A percentile compares a stretch with the other conserved stretches of the same genome.
These are phyloP conservation scores for Panulirus ornatus DNA, from an alignment of 1,140 invertebrate genomes.

Conservation along the genomic window DNA sequence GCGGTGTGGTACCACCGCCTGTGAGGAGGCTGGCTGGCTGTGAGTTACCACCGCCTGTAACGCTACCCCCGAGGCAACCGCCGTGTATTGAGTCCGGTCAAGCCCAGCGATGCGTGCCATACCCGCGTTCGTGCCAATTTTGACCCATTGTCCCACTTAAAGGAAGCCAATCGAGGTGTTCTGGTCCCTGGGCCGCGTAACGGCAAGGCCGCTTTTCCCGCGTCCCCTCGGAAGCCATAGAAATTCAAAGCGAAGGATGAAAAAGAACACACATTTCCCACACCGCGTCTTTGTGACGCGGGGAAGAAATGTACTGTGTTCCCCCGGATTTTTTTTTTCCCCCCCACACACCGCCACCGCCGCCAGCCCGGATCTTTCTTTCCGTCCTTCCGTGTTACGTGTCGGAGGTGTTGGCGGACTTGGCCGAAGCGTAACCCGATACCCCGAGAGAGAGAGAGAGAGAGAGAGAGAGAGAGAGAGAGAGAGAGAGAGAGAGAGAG, in stretches of 20 bases:
- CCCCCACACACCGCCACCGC: background rate
- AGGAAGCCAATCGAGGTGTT: conserved; percentile 22
- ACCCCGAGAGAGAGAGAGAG: too few relatives aligned
- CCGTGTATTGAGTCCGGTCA: conserved; percentile 42
- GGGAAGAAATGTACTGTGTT: conserved; percentile 28
- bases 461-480: too few relatives aligned
- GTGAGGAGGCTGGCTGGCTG: background rate
- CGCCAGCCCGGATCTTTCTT: background rate
- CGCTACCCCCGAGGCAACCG: too few relatives aligned
- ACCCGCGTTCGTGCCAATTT: conserved; percentile 65
- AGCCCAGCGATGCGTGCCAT: conserved; percentile 55
- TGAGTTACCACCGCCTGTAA: too few relatives aligned
- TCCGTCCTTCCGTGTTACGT: conserved; percentile 16
- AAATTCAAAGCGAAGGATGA: conserved; percentile 10
- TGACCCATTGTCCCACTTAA: conserved; percentile 64
- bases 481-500: too few relatives aligned
- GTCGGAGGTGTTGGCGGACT: conserved; percentile 4
- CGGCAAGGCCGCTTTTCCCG: conserved; percentile 10
- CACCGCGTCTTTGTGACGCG: conserved; percentile 34
- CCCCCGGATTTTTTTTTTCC: background rate
- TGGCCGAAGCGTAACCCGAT: conserved; percentile 8
- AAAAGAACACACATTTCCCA: conserved; percentile 51
- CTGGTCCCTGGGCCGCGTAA: background rate
- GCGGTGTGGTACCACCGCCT: too few relatives aligned
- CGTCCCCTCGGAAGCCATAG: background rate